Base-by-base conservation (phyloP, 2,797 vertebrate genomes). In the Karalla daura region DNA sequence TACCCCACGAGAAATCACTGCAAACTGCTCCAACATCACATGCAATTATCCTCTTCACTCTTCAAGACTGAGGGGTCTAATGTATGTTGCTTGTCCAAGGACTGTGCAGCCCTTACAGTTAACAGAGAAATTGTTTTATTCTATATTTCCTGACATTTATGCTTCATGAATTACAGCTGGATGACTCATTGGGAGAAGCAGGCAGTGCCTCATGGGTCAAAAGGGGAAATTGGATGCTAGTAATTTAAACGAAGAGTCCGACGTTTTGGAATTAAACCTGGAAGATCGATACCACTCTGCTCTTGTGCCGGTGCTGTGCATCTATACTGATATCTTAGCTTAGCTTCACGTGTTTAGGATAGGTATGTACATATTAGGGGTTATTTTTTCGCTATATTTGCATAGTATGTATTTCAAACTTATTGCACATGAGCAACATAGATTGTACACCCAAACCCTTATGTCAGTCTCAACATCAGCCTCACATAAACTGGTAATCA, bases 41-140 rank as follows among this genome's bases (percentile, higher is more conserved):
- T 32, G 63, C 43, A 81, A 69, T 82, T 80, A 84, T 59, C 8
- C 54, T 45, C 69, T 69, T 49, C 50, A 46, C 49, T 49, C 68
- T 55, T 79, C 59, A 58, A 43, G 43, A 45, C 44, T 64, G 36
- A 70, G 47, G 58, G 40, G 46, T 47, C 13, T 49, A 36, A 64
- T 8, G 33, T 2, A 14, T 27, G 9, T 15, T 10, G 14, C 46
- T n/a, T n/a, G n/a, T n/a, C n/a, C n/a, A 40, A 24, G 37, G 28
- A 6, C 28, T 30, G 28, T 30, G 28, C n/a, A n/a, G n/a, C n/a
- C n/a, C n/a, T n/a, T n/a, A n/a, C n/a, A n/a, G n/a, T n/a, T n/a
- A n/a, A n/a, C n/a, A n/a, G 14, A 30, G 18, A 41, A 63, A 58
- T n/a, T 5, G 1, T 45, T n/a, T 63, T 46, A 41, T 50, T 43